These are phyloP conservation scores for Odontothrips loti DNA, from an alignment of 2,888 invertebrate species.

Conservation along the genomic window DNA sequence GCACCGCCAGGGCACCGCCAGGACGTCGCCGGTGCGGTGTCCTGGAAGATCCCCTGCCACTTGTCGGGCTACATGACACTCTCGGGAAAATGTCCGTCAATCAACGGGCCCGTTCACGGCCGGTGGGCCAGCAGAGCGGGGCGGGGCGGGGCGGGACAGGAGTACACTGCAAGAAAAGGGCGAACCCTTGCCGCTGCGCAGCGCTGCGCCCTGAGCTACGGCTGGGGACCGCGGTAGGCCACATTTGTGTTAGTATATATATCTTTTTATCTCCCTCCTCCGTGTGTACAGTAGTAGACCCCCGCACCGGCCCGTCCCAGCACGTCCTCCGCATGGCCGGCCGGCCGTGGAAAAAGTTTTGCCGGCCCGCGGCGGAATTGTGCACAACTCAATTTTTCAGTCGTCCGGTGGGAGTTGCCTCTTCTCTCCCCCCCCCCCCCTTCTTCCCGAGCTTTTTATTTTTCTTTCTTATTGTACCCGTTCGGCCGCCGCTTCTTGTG, in stretches of 20 bases:
- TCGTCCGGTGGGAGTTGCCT: neutral
- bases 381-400: slow-evolving; percentile 1
- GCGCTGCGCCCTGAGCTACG: too few relatives aligned
- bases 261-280: neutral
- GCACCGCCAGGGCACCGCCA: neutral
- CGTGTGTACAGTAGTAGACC: neutral
- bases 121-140: neutral
- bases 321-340: neutral
- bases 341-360: neutral
- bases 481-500: neutral
- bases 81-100: slow-evolving; percentile 1
- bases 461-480: neutral
- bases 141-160: neutral
- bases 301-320: neutral
- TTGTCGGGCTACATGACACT: neutral
- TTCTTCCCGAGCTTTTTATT: neutral
- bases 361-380: neutral
- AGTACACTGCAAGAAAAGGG: neutral
- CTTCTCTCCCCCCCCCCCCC: neutral
- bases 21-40: neutral
- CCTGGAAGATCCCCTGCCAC: neutral
- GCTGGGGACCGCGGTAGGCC: too few relatives aligned
- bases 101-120: neutral
- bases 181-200: too few relatives aligned
- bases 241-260: neutral